A percentile compares a stretch with the other conserved stretches of the same genome.
These are phyloP conservation scores for Tauraco erythrolophus DNA, from an alignment of 2,113 vertebrate species.

Conservation along the genomic window DNA sequence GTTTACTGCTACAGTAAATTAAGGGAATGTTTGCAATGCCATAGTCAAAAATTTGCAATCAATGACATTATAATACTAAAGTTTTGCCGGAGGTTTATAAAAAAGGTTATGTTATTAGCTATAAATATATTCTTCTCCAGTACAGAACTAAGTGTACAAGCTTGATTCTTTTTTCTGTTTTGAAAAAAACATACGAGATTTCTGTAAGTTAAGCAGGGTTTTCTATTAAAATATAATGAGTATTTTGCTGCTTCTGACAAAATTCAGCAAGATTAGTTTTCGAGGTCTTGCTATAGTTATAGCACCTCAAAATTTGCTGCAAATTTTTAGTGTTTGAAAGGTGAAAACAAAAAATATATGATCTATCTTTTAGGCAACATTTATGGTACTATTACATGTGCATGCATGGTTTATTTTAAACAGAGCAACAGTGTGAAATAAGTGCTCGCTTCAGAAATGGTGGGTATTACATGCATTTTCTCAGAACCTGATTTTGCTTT, in stretches of 20 bases:
- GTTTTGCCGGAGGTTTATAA: neutral
- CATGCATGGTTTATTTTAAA: neutral
- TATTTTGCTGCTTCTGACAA: neutral
- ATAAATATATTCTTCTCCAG: neutral
- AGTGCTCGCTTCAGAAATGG: neutral
- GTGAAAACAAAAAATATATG: neutral
- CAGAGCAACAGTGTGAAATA: neutral
- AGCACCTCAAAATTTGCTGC: neutral
- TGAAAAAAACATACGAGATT: neutral
- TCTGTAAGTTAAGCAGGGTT: neutral
- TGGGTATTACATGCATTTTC: neutral
- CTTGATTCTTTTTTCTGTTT: neutral
- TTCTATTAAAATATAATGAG: neutral
- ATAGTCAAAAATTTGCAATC: neutral
- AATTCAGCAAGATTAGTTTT: neutral
- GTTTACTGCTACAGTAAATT: constrained; percentile 19
- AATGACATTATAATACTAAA: neutral
- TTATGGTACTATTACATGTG: neutral
- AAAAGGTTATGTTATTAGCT: neutral
- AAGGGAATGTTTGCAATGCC: neutral
- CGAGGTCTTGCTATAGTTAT: neutral
- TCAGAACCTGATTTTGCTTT: neutral
- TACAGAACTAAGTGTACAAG: neutral
- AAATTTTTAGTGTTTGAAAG: neutral
- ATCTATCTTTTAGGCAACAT: neutral